These are phyloP conservation scores for Zoroaster sp. DNA, from an alignment of 53 echinoderm and acorn worm species.

Conservation along the genomic window DNA sequence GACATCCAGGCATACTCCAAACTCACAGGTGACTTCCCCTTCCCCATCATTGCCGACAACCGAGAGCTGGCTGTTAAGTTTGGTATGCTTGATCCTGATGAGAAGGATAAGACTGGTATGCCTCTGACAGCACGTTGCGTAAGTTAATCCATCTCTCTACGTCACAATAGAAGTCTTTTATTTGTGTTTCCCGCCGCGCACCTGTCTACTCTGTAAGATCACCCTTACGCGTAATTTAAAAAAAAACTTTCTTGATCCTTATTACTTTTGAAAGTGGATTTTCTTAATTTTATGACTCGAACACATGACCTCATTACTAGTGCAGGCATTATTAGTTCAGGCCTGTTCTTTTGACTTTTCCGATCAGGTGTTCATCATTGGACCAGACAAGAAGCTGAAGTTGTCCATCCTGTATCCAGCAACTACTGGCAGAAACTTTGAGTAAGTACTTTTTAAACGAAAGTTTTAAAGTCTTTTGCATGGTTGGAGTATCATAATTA, in stretches of 20 bases:
- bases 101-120: constrained; percentile 76
- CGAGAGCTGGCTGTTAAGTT: constrained; percentile 87
- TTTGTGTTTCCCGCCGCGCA: not conserved
- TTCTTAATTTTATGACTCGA: too few species aligned
- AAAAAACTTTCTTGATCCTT: too few species aligned
- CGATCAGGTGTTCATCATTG: constrained; percentile 91
- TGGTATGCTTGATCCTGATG: constrained; percentile 97
- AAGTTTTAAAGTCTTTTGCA: too few species aligned
- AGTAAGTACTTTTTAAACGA: too few species aligned
- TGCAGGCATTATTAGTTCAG: too few species aligned
- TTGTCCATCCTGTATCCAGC: constrained; percentile 95
- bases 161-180: not conserved
- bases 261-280: too few species aligned
- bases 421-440: constrained; percentile 97
- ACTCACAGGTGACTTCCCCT: constrained; percentile 45
- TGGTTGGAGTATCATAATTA: too few species aligned
- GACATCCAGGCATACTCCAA: constrained; percentile 69
- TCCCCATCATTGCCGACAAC: constrained; percentile 91
- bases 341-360: not conserved
- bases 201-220: too few species aligned
- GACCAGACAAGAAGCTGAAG: constrained; percentile 98
- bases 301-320: too few species aligned
- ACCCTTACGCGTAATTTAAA: too few species aligned
- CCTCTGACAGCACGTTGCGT: constrained; percentile 89
- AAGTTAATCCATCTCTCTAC: constrained; percentile 42